Evolutionary conservation across 2,113 vertebrate genomes (phyloP), one percentile per base, ranked within the genome.

Genomic region (Centrocercus urophasianus): DNA sequence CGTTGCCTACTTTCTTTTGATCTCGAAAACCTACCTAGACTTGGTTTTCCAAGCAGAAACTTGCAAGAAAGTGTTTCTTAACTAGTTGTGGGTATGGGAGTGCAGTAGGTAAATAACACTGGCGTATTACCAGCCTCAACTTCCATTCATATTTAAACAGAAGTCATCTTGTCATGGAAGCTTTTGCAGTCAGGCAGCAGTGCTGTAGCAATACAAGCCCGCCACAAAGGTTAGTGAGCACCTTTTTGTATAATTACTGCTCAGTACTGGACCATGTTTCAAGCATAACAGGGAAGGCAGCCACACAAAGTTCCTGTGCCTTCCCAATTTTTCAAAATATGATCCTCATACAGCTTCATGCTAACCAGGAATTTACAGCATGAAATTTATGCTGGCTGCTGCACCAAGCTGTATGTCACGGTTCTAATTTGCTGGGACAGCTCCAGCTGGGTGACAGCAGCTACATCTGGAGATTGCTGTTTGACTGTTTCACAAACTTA

Each of bases 371-470:
- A 74, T 32, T 43, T 63, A 67, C 47, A 45, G 16, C 2, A 22
- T 25, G 45, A 80, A 30, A 2, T 2, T 11, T 52, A 50, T 4
- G 25, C 17, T 52, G 34, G 28, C 34, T 71, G 19, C 61, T 25
- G 50, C 47, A 71, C 21, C 0, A 0, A 69, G 6, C 19, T 4
- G 13, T 70, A 27, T 9, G 2, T 30, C 59, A 64, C 40, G 15
- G 20, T 38, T 57, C 79, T 82, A 11, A 19, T 57, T 14, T 36
- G 25, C 25, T 91, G 78, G 20, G 28, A 60, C 61, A 56, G 66
- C 30, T 65, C 61, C 54, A 67, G 32, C 8, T 24, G 42, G 52
- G 61, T 43, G 59, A 28, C 63, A 90, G 42, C 70, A 72, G 69
- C 25, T 74, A 11, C 27, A 60, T 36, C 45, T 56, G 10, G 38